Conservation (phyloP, 2,113 vertebrate species). For the Epinephelus fuscoguttatus region DNA sequence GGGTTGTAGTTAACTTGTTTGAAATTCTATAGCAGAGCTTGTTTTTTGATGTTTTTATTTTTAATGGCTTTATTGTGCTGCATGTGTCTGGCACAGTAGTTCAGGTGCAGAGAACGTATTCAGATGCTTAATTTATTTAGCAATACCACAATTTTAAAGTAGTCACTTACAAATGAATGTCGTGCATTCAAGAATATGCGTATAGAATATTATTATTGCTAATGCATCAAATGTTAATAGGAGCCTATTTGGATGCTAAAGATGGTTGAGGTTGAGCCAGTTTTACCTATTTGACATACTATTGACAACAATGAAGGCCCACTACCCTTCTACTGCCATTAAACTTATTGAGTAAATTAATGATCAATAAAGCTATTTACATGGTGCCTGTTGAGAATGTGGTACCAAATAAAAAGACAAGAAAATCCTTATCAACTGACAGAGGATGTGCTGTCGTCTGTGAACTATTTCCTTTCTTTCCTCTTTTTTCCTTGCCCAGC, state of each 20-base stretch:
- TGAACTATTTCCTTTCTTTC: constrained; percentile 84
- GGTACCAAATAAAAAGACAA: background rate
- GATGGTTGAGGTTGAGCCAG: too few relatives aligned
- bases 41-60: background rate
- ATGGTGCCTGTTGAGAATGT: background rate
- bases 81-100: background rate
- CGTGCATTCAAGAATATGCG: background rate
- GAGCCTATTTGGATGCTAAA: too few relatives aligned
- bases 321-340: background rate
- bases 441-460: constrained; percentile 10
- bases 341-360: too few relatives aligned
- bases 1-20: too few relatives aligned
- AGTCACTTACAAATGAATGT: background rate
- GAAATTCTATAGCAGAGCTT: background rate
- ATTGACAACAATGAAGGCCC: background rate
- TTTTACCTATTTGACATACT: too few relatives aligned
- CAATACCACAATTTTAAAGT: background rate
- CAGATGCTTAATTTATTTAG: background rate
- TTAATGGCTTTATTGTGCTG: background rate
- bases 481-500: constrained; percentile 81
- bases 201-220: background rate
- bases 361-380: background rate
- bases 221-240: too few relatives aligned
- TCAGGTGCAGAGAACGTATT: background rate
- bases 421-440: background rate